A percentile compares a stretch with the other conserved stretches of the same genome.
Conservation (phyloP, 2,797 vertebrate genomes). For the Coilia nasus region DNA sequence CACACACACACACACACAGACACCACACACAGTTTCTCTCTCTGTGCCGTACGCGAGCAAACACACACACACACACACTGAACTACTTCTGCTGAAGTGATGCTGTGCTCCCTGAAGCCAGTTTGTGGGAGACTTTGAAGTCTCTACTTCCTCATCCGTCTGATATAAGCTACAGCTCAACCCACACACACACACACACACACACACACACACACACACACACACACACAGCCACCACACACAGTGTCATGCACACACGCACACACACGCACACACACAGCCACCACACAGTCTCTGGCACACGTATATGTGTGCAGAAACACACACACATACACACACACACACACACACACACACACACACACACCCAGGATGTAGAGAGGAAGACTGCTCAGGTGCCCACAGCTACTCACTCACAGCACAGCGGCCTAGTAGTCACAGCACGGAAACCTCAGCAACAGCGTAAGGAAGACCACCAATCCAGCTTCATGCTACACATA, state of each 20-base stretch:
- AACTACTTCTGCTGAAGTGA: background rate
- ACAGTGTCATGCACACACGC: background rate
- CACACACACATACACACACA: background rate
- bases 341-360: constrained; percentile 5
- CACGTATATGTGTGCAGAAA: background rate
- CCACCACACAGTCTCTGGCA: background rate
- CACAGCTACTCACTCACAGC: background rate
- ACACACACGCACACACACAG: constrained; percentile 3
- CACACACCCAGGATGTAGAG: background rate
- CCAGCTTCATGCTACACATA: background rate
- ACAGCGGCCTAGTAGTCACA: background rate
- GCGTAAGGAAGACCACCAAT: background rate
- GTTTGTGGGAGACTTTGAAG: constrained; percentile 4
- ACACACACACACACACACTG: background rate
- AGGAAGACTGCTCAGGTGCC: background rate
- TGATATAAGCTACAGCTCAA: background rate
- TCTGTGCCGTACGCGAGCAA: no score
- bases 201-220: background rate
- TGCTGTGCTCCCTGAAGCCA: background rate
- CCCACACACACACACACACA: constrained; percentile 6
- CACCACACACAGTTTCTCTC: background rate
- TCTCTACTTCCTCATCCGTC: background rate
- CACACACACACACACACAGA: background rate
- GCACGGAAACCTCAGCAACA: background rate
- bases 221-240: constrained; percentile 20